Percentiles rank a stretch among this genome's conserved stretches.
Evolutionary conservation across 2,797 vertebrate genomes (phyloP).

Genomic region (Acipenser transmontanus): DNA sequence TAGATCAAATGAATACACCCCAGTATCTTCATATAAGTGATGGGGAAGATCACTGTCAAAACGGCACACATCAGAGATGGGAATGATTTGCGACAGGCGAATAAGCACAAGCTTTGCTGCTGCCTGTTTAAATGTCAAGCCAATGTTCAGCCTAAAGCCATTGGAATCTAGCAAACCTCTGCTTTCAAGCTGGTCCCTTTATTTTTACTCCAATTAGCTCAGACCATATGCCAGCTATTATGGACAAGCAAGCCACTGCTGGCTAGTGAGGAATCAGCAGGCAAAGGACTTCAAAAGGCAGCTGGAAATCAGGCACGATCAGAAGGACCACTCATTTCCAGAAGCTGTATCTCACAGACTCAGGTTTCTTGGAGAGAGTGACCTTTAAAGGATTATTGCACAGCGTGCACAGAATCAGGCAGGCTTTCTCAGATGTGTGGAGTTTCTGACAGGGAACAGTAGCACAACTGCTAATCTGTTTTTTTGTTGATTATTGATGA

Average conservation of each 20-base stretch:
- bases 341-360: conserved; percentile 51
- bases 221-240: conserved; percentile 24
- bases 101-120: background rate
- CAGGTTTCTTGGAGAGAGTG: conserved; percentile 40
- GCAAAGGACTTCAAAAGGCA: conserved; percentile 21
- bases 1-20: no score
- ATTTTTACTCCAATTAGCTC: conserved; percentile 30
- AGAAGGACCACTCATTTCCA: conserved; percentile 4
- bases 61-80: background rate
- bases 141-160: conserved; percentile 26
- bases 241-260: conserved; percentile 24
- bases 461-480: background rate
- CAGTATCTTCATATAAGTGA: no score
- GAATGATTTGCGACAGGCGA: background rate
- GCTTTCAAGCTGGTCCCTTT: conserved; percentile 15
- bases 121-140: conserved; percentile 21
- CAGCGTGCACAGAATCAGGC: conserved; percentile 38
- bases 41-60: no score
- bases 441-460: conserved; percentile 39
- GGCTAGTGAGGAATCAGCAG: conserved; percentile 31
- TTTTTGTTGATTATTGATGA: background rate
- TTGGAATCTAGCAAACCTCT: conserved; percentile 13
- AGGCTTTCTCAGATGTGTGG: conserved; percentile 38
- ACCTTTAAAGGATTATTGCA: conserved; percentile 54
- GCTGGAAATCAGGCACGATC: background rate